Percentiles rank a stretch among this genome's conserved stretches.
Evolutionary conservation across 2,797 vertebrate species (phyloP).

Genomic region (Neosilurus hyrtlii): DNA sequence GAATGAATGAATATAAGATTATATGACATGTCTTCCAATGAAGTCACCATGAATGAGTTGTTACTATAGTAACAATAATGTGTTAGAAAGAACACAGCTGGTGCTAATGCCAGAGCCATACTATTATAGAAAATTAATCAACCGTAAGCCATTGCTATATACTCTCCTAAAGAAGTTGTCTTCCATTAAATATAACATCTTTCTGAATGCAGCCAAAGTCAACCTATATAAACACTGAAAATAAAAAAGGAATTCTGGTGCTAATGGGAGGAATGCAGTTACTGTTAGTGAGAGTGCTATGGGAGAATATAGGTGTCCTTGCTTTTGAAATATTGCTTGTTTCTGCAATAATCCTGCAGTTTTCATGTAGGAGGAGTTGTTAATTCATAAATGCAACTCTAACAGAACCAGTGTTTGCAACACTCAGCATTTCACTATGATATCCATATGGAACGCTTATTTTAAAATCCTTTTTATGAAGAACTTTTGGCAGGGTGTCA

Average conservation of each 20-base stretch:
- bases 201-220: background rate
- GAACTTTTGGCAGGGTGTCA: constrained; percentile 9
- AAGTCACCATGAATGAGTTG: background rate
- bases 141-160: background rate
- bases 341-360: constrained; percentile 10
- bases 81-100: background rate
- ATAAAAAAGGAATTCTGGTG: background rate
- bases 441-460: background rate
- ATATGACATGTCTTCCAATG: background rate
- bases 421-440: constrained; percentile 28
- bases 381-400: background rate
- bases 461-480: background rate
- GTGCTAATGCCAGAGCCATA: background rate
- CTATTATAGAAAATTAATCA: background rate
- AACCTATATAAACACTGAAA: too few species aligned
- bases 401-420: constrained; percentile 20
- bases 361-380: constrained; percentile 2
- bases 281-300: background rate
- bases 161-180: constrained; percentile 11
- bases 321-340: constrained; percentile 1
- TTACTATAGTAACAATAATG: background rate
- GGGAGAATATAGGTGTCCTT: background rate
- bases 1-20: too few species aligned
- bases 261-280: background rate
- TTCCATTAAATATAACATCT: constrained; percentile 28